Conservation (phyloP, 2,797 vertebrate species). For the Amazonetta brasiliensis region DNA sequence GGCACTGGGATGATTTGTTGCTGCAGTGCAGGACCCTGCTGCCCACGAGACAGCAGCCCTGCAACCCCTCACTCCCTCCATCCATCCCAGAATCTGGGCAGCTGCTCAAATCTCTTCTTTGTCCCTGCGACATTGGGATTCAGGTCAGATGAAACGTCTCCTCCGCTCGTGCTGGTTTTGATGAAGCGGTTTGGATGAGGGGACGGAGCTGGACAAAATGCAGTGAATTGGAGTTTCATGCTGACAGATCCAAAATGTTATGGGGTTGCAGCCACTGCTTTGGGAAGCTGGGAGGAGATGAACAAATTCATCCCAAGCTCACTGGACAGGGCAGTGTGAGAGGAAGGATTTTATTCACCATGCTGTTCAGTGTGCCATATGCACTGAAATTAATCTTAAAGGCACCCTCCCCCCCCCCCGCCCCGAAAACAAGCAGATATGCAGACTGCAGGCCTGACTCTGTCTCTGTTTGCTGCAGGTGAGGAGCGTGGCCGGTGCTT, state of each 20-base stretch:
- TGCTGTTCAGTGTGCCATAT: not conserved
- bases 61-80: not conserved
- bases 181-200: not conserved
- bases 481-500: conserved; percentile 94
- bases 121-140: conserved; percentile 16
- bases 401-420: too few species aligned
- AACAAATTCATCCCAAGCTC: not conserved
- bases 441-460: not conserved
- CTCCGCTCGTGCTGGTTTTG: not conserved
- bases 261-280: fast-evolving
- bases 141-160: conserved; percentile 5
- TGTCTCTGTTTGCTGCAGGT: conserved; percentile 76
- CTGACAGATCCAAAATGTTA: not conserved
- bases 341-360: not conserved
- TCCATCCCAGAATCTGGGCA: not conserved
- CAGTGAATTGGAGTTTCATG: not conserved
- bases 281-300: not conserved
- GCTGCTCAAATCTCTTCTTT: not conserved
- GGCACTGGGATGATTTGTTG: not conserved
- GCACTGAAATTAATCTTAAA: not conserved
- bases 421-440: too few species aligned
- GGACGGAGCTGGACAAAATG: not conserved
- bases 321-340: too few species aligned
- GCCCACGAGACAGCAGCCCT: not conserved
- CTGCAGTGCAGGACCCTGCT: not conserved